Base-by-base conservation (phyloP, 2,797 vertebrate genomes). In the Ctenosaura bakeri region DNA sequence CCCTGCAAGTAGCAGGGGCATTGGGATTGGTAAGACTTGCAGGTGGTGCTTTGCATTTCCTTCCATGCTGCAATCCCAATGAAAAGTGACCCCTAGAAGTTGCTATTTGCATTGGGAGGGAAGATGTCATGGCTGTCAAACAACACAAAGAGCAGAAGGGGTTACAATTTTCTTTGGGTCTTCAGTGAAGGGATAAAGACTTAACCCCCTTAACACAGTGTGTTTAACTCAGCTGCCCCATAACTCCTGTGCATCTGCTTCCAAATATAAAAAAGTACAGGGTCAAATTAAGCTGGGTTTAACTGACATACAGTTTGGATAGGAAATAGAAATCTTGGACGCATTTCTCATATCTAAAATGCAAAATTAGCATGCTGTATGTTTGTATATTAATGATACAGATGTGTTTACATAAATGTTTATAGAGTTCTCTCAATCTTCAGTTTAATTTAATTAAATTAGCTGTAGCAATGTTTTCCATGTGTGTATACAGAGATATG, bases 371-470 rank as follows among this genome's bases (percentile, higher is more conserved):
- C 94, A 92, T 89, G 32, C 38, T 82, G n/a, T 88, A 88, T 42
- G 92, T 12, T 0, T 71, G 91, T 94, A 46, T 93, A 92, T 91
- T 59, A 62, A 83, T 74, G 9, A 83, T 59, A 86, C 87, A 66
- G 89, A 93, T 91, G 92, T 90, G 56, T 16, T 59, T 81, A 88
- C 66, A 92, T 82, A 83, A 0, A 6, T 73, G 87, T 94, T 56
- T 79, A 82, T 73, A 78, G 54, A 73, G 76, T 50, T 0, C 14
- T 69, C 71, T 54, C 46, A 86, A 3, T 29, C 80, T 71, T 69
- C 85, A 76, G 56, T 24, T 26, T 79, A 84, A 89, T 90, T 91
- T 95, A 77, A 91, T 91, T 93, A 93, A 94, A 93, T 8, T 89
- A 94, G 74, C 85, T 88, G 92, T 86, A 83, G 83, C 88, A 94